These are phyloP conservation scores for Halictus quadricinctus DNA, from an alignment of 2,888 invertebrate genomes.

Conservation along the genomic window DNA sequence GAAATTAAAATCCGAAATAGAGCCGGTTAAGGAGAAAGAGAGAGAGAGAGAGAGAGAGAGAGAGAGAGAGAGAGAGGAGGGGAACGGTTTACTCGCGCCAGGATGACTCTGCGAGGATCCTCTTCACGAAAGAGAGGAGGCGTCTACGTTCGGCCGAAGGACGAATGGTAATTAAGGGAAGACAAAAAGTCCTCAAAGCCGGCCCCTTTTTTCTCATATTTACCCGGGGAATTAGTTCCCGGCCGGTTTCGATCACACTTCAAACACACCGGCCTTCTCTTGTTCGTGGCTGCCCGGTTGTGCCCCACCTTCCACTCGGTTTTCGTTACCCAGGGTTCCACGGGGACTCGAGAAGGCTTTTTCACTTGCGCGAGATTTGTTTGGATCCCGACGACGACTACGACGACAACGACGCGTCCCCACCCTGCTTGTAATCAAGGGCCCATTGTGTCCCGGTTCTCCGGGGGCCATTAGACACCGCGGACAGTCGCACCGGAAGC, in stretches of 20 bases:
- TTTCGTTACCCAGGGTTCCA: not conserved
- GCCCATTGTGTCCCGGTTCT: slow-evolving; percentile 59
- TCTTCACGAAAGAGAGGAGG: not conserved
- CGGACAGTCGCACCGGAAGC: slow-evolving; percentile 28
- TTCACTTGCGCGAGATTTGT: slow-evolving; percentile 51
- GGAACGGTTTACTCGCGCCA: slow-evolving; percentile 37
- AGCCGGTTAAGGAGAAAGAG: not conserved
- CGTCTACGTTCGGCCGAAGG: slow-evolving; percentile 15
- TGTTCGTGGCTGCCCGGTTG: not conserved
- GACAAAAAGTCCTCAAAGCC: slow-evolving; percentile 41
- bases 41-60: too few relatives aligned
- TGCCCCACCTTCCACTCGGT: not conserved
- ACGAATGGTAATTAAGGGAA: slow-evolving; percentile 53
- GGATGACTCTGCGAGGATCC: slow-evolving; percentile 28
- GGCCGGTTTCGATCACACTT: slow-evolving; percentile 20
- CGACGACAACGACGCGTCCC: slow-evolving; percentile 7
- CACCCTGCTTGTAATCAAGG: slow-evolving; percentile 63
- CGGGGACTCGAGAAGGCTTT: slow-evolving; percentile 30
- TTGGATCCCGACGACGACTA: slow-evolving; percentile 21
- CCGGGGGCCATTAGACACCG: slow-evolving; percentile 47
- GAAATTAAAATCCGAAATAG: slow-evolving; percentile 31
- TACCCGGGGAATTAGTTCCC: slow-evolving; percentile 42
- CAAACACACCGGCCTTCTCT: not conserved
- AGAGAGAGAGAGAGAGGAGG: too few relatives aligned
- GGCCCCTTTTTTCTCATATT: slow-evolving; percentile 21